A percentile compares a stretch with the other conserved stretches of the same genome.
phyloP scores from a whole-genome alignment of 1,140 invertebrate species.

The Heliconius hewitsoni region DNA sequence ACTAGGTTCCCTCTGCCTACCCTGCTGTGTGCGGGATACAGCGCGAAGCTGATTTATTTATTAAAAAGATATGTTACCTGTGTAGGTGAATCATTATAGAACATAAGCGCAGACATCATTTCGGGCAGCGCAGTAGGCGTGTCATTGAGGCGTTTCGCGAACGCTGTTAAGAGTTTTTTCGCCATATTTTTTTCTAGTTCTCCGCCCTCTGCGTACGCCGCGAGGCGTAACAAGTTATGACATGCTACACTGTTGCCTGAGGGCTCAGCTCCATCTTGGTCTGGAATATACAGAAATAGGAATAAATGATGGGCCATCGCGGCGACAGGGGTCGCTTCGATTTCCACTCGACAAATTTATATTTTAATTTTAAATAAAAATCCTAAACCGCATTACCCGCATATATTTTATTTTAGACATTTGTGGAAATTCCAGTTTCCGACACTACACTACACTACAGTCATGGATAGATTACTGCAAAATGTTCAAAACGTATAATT shows the following conservation, averaged over 20 bases:
- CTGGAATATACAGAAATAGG: conserved; percentile 79
- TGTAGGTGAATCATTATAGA: conserved; percentile 85
- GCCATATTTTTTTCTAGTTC: conserved; percentile 82
- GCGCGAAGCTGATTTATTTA: no score
- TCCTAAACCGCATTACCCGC: no score
- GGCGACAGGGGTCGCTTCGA: no score
- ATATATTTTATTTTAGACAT: no score
- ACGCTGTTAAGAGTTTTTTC: conserved; percentile 84
- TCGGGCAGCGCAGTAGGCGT: conserved; percentile 86
- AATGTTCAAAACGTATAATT: no score
- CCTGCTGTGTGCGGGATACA: no score
- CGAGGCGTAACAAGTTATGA: conserved; percentile 90
- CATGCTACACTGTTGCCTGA: conserved; percentile 94
- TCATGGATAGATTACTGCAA: no score
- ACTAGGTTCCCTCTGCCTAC: no score
- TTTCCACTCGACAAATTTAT: no score
- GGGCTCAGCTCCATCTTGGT: conserved; percentile 96
- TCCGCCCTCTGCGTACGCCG: conserved; percentile 82
- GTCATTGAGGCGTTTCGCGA: conserved; percentile 82
- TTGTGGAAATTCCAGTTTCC: no score
- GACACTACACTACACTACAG: no score
- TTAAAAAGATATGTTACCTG: conserved; percentile 78
- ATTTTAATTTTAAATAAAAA: no score
- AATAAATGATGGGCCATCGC: not conserved
- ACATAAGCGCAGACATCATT: conserved; percentile 88